phyloP scores from a whole-genome alignment of 2,888 invertebrate genomes.

The Bruchidius siliquastri region DNA sequence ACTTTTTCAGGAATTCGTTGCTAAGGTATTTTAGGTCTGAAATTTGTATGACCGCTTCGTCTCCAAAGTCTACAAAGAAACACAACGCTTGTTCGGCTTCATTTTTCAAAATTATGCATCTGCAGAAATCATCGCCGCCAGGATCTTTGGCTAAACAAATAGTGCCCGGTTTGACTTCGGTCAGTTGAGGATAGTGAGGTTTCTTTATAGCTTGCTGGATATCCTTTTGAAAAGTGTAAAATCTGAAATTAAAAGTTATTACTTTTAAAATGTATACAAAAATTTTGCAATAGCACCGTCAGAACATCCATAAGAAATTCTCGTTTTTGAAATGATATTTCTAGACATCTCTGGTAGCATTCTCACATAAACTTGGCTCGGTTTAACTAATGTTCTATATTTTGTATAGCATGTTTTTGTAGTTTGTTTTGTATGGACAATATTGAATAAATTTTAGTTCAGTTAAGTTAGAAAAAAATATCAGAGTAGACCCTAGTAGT shows the following conservation, averaged over 20 bases:
- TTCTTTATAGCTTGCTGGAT: constrained; percentile 22
- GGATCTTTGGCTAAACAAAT: constrained; percentile 53
- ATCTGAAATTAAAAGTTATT: constrained; percentile 16
- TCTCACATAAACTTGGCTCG: no score
- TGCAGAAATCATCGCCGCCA: constrained; percentile 41
- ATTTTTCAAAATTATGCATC: constrained; percentile 48
- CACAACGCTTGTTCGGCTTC: constrained; percentile 47
- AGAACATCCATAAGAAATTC: no score
- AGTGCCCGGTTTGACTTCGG: constrained; percentile 42
- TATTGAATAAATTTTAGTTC: no score
- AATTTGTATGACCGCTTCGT: constrained; percentile 47
- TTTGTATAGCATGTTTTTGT: no score
- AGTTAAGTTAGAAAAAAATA: no score
- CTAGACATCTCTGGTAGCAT: no score
- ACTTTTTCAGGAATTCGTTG: constrained; percentile 48
- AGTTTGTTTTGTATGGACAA: no score
- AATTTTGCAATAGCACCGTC: no score
- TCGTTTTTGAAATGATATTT: no score
- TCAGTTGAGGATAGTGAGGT: constrained; percentile 30
- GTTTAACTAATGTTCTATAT: no score
- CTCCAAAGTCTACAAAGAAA: constrained; percentile 63
- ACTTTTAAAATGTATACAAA: no score
- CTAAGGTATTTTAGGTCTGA: constrained; percentile 50
- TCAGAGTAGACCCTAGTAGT: no score
- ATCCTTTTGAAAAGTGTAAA: constrained; percentile 24